These are phyloP conservation scores for Nebria ingens DNA, from an alignment of 1,140 invertebrate genomes.

Conservation along the genomic window DNA sequence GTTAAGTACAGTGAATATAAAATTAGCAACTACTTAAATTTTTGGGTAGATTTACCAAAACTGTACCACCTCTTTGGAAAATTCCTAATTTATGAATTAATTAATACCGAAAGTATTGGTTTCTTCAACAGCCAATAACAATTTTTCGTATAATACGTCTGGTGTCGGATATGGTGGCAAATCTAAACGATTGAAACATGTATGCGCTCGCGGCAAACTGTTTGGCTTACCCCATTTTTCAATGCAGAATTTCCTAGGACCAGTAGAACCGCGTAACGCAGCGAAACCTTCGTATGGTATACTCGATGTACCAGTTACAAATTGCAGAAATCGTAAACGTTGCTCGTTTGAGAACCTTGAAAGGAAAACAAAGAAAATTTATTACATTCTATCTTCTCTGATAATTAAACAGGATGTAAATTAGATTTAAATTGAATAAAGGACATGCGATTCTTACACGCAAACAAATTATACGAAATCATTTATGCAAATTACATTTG, in stretches of 20 bases:
- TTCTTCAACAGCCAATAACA: conserved; percentile 90
- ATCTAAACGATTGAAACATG: conserved; percentile 95
- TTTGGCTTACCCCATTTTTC: conserved; percentile 96
- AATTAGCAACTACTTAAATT: background rate
- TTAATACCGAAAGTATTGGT: conserved; percentile 97
- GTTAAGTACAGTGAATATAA: background rate
- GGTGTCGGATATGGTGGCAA: conserved; percentile 90
- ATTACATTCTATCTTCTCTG: background rate
- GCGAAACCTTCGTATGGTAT: conserved; percentile 97
- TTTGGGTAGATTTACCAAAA: background rate
- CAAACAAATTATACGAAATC: too few species aligned
- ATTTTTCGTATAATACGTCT: conserved; percentile 87
- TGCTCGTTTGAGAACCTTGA: conserved; percentile 86
- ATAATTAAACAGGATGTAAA: background rate
- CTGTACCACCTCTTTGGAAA: too few species aligned
- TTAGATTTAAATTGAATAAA: too few species aligned
- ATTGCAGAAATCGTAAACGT: conserved; percentile 81
- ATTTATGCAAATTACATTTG: background rate
- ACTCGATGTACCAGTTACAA: conserved; percentile 94
- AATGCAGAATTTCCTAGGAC: conserved; percentile 92
- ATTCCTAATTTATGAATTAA: too few species aligned
- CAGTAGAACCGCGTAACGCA: conserved; percentile 86
- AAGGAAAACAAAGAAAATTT: conserved; percentile 15
- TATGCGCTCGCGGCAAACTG: conserved; percentile 90
- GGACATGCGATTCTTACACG: background rate